A percentile compares a stretch with the other conserved stretches of the same genome.
These are phyloP conservation scores for Phania funesta DNA, from an alignment of 2,888 invertebrate genomes.

Conservation along the genomic window DNA sequence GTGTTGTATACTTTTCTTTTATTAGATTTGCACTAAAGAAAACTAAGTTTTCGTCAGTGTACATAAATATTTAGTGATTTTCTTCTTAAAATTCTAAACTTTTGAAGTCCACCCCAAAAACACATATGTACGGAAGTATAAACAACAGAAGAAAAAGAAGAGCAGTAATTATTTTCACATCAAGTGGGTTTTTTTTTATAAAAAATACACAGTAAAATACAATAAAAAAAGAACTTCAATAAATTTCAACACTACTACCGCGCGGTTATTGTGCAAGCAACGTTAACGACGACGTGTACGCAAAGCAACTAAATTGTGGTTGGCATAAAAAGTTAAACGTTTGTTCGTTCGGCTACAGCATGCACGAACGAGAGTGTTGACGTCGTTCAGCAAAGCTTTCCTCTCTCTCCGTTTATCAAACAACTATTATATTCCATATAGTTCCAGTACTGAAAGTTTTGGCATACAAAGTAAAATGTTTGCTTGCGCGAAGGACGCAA, in stretches of 20 bases:
- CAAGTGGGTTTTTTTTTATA: constrained; percentile 7
- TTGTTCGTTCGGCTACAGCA: constrained; percentile 55
- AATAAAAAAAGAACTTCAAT: constrained; percentile 4
- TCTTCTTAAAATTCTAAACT: background rate
- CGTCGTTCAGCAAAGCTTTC: constrained; percentile 64
- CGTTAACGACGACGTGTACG: constrained; percentile 66
- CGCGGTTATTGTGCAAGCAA: constrained; percentile 47
- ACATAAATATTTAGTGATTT: background rate
- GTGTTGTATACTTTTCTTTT: background rate
- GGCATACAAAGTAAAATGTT: no score
- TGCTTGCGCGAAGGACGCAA: no score
- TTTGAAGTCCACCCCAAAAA: background rate
- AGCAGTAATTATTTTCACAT: constrained; percentile 19
- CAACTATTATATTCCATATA: constrained; percentile 11
- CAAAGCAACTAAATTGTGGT: constrained; percentile 55
- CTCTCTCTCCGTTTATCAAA: no score
- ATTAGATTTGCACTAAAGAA: background rate
- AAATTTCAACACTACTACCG: constrained; percentile 53
- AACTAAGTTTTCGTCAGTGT: background rate
- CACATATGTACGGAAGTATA: background rate
- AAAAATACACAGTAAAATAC: constrained; percentile 7
- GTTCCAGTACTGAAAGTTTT: no score
- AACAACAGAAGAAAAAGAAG: background rate
- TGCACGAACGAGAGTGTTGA: constrained; percentile 58
- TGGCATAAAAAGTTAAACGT: constrained; percentile 50